phyloP scores from a whole-genome alignment of 2,888 invertebrate genomes.

The Chrysodeixis includens region DNA sequence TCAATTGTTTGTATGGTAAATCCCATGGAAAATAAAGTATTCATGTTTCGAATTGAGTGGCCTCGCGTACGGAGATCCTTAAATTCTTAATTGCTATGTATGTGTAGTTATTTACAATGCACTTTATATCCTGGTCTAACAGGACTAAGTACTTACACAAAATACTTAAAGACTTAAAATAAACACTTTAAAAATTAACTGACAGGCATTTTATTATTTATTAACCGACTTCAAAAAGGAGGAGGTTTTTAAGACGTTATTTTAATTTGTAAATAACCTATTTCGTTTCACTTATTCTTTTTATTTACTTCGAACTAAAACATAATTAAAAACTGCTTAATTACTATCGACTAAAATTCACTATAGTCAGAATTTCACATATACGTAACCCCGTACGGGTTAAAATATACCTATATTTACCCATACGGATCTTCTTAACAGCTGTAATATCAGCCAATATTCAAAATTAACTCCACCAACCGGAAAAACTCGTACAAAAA shows the following conservation, averaged over 20 bases:
- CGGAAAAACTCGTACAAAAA: not conserved
- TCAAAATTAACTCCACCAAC: not conserved
- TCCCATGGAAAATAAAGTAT: too few species aligned
- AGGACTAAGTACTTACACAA: slow-evolving; percentile 52
- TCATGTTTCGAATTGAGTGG: too few species aligned
- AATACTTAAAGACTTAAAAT: slow-evolving; percentile 37
- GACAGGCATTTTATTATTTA: slow-evolving; percentile 4
- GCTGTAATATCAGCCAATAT: not conserved
- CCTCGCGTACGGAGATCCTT: not conserved
- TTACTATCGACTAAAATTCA: not conserved
- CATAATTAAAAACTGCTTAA: not conserved
- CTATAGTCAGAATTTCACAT: too few species aligned
- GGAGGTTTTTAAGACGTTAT: too few species aligned
- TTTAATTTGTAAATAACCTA: not conserved
- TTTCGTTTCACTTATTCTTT: not conserved
- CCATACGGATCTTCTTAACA: too few species aligned
- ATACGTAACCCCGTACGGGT: too few species aligned
- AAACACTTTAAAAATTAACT: not conserved
- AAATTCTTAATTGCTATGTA: slow-evolving; percentile 11
- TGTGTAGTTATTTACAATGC: slow-evolving; percentile 36
- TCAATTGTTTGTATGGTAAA: too few species aligned
- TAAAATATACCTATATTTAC: too few species aligned
- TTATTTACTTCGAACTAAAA: not conserved
- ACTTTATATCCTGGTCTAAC: slow-evolving; percentile 38
- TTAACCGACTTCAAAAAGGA: too few species aligned